These are phyloP conservation scores for Camponotus floridanus DNA, from an alignment of 1,140 invertebrate species.

Conservation along the genomic window DNA sequence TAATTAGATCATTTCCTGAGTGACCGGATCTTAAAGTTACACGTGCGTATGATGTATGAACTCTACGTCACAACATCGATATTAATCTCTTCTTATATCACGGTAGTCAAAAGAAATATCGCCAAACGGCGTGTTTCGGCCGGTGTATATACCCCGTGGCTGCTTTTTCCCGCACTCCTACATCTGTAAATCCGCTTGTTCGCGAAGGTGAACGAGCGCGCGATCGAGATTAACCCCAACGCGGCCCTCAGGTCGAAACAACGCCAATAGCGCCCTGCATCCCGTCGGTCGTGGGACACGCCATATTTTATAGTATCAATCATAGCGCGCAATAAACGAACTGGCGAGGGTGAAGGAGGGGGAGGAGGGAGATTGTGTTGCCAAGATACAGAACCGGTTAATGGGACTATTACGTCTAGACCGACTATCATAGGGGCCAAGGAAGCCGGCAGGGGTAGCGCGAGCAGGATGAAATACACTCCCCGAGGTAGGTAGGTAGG, in stretches of 20 bases:
- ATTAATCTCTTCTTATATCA: slow-evolving; percentile 56
- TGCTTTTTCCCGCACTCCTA: slow-evolving; percentile 12
- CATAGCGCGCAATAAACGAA: slow-evolving; percentile 80
- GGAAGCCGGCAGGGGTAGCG: slow-evolving; percentile 35
- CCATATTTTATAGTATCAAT: slow-evolving; percentile 82
- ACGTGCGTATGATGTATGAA: slow-evolving; percentile 63
- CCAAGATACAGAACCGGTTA: slow-evolving; percentile 83
- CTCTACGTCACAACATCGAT: slow-evolving; percentile 31
- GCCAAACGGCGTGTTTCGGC: slow-evolving; percentile 21
- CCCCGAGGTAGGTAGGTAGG: slow-evolving; percentile 30
- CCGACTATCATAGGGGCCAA: slow-evolving; percentile 40
- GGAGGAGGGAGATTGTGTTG: slow-evolving; percentile 67
- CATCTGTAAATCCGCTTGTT: slow-evolving; percentile 53
- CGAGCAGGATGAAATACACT: slow-evolving; percentile 26
- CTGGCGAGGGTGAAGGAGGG: slow-evolving; percentile 22
- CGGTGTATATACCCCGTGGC: not conserved
- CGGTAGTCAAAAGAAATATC: slow-evolving; percentile 50
- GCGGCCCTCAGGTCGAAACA: slow-evolving; percentile 37
- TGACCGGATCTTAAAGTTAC: slow-evolving; percentile 41
- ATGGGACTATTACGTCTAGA: slow-evolving; percentile 81
- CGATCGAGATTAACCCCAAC: slow-evolving; percentile 19
- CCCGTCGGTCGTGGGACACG: slow-evolving; percentile 24
- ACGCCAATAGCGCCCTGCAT: slow-evolving; percentile 27
- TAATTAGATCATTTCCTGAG: slow-evolving; percentile 66
- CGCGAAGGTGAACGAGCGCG: not conserved